Evolutionary conservation across 2,888 invertebrate genomes (phyloP).

Genomic region (Oxystoma pomonae): DNA sequence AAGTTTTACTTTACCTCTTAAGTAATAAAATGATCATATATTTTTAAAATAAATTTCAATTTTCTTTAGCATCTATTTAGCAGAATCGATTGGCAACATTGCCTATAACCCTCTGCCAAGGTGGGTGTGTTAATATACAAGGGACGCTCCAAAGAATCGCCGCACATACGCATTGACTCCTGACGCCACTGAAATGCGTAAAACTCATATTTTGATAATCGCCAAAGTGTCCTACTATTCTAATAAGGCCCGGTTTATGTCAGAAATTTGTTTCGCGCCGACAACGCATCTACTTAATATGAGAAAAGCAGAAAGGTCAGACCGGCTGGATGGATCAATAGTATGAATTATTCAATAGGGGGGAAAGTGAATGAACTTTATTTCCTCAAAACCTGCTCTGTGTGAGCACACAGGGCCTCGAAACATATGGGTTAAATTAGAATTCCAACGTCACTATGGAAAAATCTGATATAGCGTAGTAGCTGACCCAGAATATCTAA

Average conservation of each 20-base stretch:
- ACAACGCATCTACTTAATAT: constrained; percentile 44
- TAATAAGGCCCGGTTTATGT: background rate
- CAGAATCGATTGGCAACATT: background rate
- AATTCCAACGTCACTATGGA: constrained; percentile 25
- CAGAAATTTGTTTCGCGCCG: background rate
- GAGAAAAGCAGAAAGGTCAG: constrained; percentile 49
- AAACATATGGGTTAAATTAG: constrained; percentile 47
- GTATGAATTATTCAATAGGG: constrained; percentile 50
- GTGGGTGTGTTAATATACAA: background rate
- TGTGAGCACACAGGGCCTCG: constrained; percentile 25
- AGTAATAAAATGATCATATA: too few species aligned
- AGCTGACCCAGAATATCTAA: too few species aligned
- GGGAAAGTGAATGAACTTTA: constrained; percentile 50
- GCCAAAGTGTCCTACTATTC: background rate
- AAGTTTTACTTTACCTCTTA: too few species aligned
- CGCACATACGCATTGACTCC: background rate
- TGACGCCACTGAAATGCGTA: background rate
- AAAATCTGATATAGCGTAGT: background rate
- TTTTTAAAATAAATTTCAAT: too few species aligned
- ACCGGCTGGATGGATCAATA: constrained; percentile 47
- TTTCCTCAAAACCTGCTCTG: constrained; percentile 31
- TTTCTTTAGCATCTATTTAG: too few species aligned
- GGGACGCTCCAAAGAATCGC: background rate
- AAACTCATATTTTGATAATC: background rate
- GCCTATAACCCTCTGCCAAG: background rate